These are phyloP conservation scores for Melierax canorus DNA, from an alignment of 2,113 vertebrate genomes.

Conservation along the genomic window DNA sequence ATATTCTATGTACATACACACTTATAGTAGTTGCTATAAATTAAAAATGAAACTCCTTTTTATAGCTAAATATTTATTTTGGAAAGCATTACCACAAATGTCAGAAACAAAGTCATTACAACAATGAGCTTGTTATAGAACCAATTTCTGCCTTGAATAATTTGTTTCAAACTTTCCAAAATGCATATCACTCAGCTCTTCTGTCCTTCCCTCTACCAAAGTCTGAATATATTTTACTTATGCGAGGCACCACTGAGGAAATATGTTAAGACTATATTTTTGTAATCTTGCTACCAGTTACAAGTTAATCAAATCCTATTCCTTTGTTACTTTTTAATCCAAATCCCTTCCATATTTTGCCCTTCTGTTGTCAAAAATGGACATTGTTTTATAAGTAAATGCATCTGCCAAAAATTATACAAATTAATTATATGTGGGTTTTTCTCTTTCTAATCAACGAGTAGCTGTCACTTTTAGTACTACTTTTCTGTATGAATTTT, in stretches of 20 bases:
- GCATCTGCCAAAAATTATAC: background rate
- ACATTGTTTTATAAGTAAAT: background rate
- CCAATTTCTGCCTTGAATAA: background rate
- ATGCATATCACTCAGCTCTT: background rate
- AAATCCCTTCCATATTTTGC: background rate
- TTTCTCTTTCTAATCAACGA: background rate
- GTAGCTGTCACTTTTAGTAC: background rate
- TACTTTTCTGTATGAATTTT: background rate
- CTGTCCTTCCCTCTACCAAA: background rate
- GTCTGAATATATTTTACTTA: background rate
- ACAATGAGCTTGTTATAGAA: conserved; percentile 14
- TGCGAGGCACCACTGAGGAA: background rate
- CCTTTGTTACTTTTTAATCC: background rate
- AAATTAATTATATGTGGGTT: background rate
- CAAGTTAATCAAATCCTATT: background rate
- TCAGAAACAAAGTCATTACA: conserved; percentile 8
- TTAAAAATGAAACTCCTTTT: conserved; percentile 3
- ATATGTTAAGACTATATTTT: background rate
- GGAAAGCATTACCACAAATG: background rate
- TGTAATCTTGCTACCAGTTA: background rate
- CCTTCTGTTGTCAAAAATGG: background rate
- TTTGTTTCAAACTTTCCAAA: background rate
- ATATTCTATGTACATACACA: background rate
- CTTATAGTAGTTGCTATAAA: background rate
- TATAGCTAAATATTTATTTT: conserved; percentile 40